A percentile compares a stretch with the other conserved stretches of the same genome.
Evolutionary conservation across 2,113 vertebrate genomes (phyloP).

Genomic region (Narcine bancroftii): DNA sequence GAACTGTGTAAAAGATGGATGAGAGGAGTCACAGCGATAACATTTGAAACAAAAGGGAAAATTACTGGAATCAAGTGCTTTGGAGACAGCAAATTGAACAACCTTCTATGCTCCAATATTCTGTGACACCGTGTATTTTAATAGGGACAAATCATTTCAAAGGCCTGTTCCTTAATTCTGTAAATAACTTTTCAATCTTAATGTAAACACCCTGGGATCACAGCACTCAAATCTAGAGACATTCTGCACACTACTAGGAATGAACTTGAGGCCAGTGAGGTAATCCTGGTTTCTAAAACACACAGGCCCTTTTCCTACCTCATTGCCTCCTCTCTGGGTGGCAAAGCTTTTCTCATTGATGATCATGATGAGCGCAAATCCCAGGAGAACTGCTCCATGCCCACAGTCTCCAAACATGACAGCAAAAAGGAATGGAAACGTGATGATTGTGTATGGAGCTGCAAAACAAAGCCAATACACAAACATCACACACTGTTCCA

Average conservation of each 20-base stretch:
- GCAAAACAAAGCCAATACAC: conserved; percentile 38
- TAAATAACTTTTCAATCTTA: background rate
- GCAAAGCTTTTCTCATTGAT: conserved; percentile 70
- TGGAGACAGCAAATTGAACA: no score
- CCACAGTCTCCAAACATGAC: conserved; percentile 98
- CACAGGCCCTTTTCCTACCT: conserved; percentile 59
- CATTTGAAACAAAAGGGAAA: no score
- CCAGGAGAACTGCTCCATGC: conserved; percentile 75
- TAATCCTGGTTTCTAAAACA: background rate
- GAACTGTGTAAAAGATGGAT: no score
- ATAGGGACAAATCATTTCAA: background rate
- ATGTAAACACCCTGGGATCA: background rate
- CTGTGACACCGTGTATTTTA: background rate
- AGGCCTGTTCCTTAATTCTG: background rate
- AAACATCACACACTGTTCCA: background rate
- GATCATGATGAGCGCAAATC: conserved; percentile 89
- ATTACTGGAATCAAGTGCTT: no score
- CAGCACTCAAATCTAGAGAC: background rate
- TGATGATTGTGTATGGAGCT: conserved; percentile 93
- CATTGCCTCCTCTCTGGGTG: conserved; percentile 67
- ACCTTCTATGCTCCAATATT: no score
- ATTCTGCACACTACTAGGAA: background rate
- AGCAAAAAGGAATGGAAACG: conserved; percentile 95
- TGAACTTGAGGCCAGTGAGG: background rate
- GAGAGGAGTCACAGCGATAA: no score